Evolutionary conservation across 53 echinoderm and acorn worm species (phyloP).

Genomic region (Arbacia lixula): DNA sequence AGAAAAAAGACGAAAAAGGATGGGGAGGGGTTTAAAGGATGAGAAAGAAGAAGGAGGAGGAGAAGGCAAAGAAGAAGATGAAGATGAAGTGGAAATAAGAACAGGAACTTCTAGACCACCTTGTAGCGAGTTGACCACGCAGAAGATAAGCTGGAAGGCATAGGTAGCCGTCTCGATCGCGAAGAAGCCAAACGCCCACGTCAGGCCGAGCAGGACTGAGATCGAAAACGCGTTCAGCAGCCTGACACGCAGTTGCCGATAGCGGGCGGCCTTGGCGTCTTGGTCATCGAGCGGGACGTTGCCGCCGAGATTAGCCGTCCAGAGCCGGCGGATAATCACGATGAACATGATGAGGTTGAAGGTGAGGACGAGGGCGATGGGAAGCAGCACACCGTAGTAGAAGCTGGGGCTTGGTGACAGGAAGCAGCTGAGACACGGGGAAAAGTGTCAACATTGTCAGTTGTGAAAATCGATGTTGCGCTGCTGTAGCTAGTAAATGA

Average conservation of each 20-base stretch:
- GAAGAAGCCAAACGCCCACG: conserved; percentile 77
- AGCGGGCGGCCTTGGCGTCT: conserved; percentile 57
- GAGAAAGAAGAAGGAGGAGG: background rate
- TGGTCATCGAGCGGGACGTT: conserved; percentile 15
- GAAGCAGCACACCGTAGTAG: conserved; percentile 60
- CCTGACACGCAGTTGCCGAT: conserved; percentile 63
- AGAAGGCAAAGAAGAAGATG: background rate
- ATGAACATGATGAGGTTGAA: conserved; percentile 70
- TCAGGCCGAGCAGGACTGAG: conserved; percentile 70
- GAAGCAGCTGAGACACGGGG: conserved; percentile 62
- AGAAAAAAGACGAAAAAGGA: background rate
- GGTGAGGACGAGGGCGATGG: conserved; percentile 63
- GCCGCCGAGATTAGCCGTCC: conserved; percentile 48
- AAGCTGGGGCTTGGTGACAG: conserved; percentile 54
- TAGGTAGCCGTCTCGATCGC: conserved; percentile 63
- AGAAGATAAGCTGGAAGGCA: conserved; percentile 74
- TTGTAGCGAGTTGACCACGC: conserved; percentile 70
- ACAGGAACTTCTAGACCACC: background rate
- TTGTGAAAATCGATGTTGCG: background rate
- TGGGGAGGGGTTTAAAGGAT: background rate
- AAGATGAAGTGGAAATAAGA: background rate
- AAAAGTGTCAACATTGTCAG: background rate
- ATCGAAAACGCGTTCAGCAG: conserved; percentile 73
- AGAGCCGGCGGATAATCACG: conserved; percentile 66
- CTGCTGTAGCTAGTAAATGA: background rate